A percentile compares a stretch with the other conserved stretches of the same genome.
Conservation (phyloP, 1,140 invertebrate species). For the Macrobrachium rosenbergii region DNA sequence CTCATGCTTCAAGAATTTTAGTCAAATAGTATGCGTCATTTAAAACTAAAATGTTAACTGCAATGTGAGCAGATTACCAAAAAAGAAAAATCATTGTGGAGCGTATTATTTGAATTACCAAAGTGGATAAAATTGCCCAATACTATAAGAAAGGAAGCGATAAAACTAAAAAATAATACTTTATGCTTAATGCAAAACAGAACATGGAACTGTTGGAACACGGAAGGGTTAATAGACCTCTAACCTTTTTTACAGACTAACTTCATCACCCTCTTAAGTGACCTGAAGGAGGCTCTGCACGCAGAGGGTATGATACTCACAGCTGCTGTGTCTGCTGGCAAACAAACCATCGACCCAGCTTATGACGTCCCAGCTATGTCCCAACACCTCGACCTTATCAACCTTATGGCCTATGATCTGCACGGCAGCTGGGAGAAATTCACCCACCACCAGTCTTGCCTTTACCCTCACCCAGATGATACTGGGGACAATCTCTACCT, state of each 20-base stretch:
- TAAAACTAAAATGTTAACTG: no score
- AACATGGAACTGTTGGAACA: no score
- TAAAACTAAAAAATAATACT: no score
- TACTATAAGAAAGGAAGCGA: no score
- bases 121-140: no score
- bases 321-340: slow-evolving; percentile 74
- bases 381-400: slow-evolving; percentile 72
- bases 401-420: slow-evolving; percentile 73
- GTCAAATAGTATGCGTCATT: no score
- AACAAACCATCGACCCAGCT: slow-evolving; percentile 68
- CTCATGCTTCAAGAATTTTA: no score
- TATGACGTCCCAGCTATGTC: slow-evolving; percentile 72
- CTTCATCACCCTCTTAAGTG: slow-evolving; percentile 78
- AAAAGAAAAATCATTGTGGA: no score
- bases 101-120: no score
- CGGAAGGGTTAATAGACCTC: no score
- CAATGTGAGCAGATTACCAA: no score
- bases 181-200: no score
- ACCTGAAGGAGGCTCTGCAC: slow-evolving; percentile 81
- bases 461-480: slow-evolving; percentile 67
- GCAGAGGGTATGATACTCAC: slow-evolving; percentile 78
- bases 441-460: slow-evolving; percentile 71
- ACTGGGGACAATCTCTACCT: slow-evolving; percentile 67
- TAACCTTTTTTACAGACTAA: slow-evolving; percentile 39
- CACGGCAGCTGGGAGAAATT: slow-evolving; percentile 69